Percentiles rank a stretch among this genome's conserved stretches.
Evolutionary conservation across 37 sponge, comb jelly and placozoan genomes (phyloP).

Genomic region (Dysidea cf. avara): DNA sequence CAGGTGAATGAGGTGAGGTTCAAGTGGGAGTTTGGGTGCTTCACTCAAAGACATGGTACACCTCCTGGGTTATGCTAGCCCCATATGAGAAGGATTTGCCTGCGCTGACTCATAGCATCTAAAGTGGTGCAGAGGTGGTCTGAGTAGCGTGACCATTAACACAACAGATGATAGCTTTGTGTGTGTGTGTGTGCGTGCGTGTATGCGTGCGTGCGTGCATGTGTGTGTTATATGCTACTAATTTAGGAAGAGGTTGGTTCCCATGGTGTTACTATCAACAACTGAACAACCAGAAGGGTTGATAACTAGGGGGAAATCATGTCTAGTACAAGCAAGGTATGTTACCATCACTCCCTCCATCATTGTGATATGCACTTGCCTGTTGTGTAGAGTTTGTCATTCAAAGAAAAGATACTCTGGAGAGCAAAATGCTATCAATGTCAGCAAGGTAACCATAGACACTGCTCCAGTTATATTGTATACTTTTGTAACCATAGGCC

Average conservation of each 20-base stretch:
- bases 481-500: slow-evolving; percentile 14
- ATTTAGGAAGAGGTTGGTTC: slow-evolving; percentile 35
- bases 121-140: too few relatives aligned
- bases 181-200: too few relatives aligned
- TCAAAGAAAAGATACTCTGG: slow-evolving; percentile 64
- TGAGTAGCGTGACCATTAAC: too few relatives aligned
- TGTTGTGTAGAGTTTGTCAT: slow-evolving; percentile 47
- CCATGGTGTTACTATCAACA: slow-evolving; percentile 71
- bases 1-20: too few relatives aligned
- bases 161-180: too few relatives aligned
- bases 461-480: not conserved
- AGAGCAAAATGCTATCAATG: slow-evolving; percentile 56
- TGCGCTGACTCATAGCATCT: too few relatives aligned
- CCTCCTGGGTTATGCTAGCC: too few relatives aligned
- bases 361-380: too few relatives aligned
- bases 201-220: slow-evolving; percentile 16
- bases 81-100: too few relatives aligned
- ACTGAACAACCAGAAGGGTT: slow-evolving; percentile 42
- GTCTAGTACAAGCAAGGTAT: slow-evolving; percentile 69
- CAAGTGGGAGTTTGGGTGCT: too few relatives aligned
- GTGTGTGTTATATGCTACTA: not conserved
- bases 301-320: slow-evolving; percentile 46
- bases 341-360: too few relatives aligned
- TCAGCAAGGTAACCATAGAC: slow-evolving; percentile 52
- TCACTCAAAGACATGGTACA: too few relatives aligned